phyloP scores from a whole-genome alignment of 1,140 invertebrate species.

The Platorchestia sp. region DNA sequence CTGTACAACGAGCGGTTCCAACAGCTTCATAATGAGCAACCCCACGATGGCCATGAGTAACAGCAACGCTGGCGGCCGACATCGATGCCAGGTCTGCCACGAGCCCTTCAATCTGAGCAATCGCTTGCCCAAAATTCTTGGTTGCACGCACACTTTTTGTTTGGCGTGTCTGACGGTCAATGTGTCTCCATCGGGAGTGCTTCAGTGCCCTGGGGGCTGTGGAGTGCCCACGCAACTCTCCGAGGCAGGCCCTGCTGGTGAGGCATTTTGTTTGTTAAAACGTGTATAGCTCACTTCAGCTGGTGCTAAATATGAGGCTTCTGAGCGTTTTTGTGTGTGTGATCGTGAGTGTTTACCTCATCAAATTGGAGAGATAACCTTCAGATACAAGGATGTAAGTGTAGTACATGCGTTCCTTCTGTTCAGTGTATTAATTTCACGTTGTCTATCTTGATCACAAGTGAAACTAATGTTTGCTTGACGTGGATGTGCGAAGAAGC shows the following conservation, averaged over 20 bases:
- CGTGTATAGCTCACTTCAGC: too few species aligned
- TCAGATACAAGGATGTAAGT: too few species aligned
- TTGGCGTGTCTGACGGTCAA: constrained; percentile 58
- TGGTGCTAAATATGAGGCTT: too few species aligned
- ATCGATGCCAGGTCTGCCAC: constrained; percentile 58
- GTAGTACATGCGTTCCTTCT: too few species aligned
- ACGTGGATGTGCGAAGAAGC: too few species aligned
- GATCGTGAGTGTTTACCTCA: too few species aligned
- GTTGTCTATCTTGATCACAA: too few species aligned
- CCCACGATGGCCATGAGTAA: constrained; percentile 48
- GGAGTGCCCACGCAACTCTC: constrained; percentile 60
- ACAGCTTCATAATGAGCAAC: constrained; percentile 18
- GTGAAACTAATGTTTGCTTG: too few species aligned
- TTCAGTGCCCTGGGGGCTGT: constrained; percentile 63
- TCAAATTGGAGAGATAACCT: too few species aligned
- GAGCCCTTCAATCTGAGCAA: background rate
- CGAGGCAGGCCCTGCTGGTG: constrained; percentile 61
- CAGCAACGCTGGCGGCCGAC: constrained; percentile 34
- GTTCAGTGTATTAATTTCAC: too few species aligned
- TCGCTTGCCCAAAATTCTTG: constrained; percentile 63
- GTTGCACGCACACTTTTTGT: constrained; percentile 64
- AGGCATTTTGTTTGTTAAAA: too few species aligned
- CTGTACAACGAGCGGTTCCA: background rate
- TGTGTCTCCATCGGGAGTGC: constrained; percentile 56
- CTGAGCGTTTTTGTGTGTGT: too few species aligned